These are phyloP conservation scores for Cataglyphis hispanica DNA, from an alignment of 1,140 invertebrate genomes.

Conservation along the genomic window DNA sequence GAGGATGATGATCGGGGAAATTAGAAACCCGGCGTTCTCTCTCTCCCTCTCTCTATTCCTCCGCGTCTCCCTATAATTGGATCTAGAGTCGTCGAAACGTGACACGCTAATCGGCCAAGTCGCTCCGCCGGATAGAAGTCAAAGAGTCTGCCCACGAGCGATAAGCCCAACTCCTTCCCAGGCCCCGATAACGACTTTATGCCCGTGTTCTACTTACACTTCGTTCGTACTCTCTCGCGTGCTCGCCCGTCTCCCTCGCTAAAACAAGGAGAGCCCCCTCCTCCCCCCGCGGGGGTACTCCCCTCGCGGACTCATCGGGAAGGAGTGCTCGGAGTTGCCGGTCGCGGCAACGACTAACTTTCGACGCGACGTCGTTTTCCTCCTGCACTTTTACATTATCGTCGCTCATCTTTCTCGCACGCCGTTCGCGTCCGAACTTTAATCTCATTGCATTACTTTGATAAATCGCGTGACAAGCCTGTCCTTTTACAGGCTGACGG, in stretches of 20 bases:
- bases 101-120: conserved; percentile 75
- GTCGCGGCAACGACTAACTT: conserved; percentile 47
- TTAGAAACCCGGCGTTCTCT: conserved; percentile 47
- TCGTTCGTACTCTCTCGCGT: conserved; percentile 53
- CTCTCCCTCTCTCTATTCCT: conserved; percentile 17
- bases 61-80: conserved; percentile 71
- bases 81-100: conserved; percentile 64
- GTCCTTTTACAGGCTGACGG: conserved; percentile 50
- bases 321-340: conserved; percentile 4
- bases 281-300: background rate
- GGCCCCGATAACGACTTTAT: conserved; percentile 62
- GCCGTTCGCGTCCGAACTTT: conserved; percentile 51
- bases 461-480: conserved; percentile 55
- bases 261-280: conserved; percentile 27
- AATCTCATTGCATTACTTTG: conserved; percentile 62
- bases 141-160: conserved; percentile 70
- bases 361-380: conserved; percentile 39
- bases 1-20: conserved; percentile 14
- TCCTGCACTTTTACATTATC: conserved; percentile 58
- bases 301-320: background rate
- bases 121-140: conserved; percentile 66
- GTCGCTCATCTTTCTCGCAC: conserved; percentile 55
- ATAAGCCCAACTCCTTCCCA: conserved; percentile 63
- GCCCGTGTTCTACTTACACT: conserved; percentile 58
- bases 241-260: conserved; percentile 48